Conservation (phyloP, 2,113 vertebrate species). For the Paracanthobrama guichenoti region DNA sequence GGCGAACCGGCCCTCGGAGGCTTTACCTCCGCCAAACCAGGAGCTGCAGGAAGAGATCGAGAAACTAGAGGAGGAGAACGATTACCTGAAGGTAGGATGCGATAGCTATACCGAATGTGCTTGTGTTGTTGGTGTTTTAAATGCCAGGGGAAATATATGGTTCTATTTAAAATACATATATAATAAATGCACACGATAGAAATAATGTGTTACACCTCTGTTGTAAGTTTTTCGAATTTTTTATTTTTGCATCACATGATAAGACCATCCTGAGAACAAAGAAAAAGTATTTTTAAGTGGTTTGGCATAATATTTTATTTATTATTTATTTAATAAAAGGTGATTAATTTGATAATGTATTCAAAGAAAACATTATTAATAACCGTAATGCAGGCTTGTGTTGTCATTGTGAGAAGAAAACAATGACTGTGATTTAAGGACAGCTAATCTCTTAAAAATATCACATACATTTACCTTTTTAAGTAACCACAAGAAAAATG, state of each 20-base stretch:
- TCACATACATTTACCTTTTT: no score
- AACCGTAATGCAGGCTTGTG: no score
- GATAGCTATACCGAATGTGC: no score
- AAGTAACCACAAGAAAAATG: no score
- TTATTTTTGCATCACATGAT: not conserved
- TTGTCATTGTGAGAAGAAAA: no score
- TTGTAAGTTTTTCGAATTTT: no score
- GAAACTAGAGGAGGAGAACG: slow-evolving; percentile 89
- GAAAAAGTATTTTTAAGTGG: not conserved
- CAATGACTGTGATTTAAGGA: no score
- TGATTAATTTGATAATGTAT: no score
- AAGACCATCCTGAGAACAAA: not conserved
- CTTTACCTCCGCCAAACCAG: slow-evolving; percentile 70
- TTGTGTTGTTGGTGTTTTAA: no score
- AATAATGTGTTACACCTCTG: not conserved
- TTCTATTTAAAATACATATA: not conserved
- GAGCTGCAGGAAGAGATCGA: slow-evolving; percentile 86
- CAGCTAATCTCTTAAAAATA: no score
- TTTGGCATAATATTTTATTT: not conserved
- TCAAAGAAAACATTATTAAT: no score
- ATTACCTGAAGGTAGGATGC: slow-evolving; percentile 86
- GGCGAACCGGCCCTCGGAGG: slow-evolving; percentile 49
- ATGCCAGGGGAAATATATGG: slow-evolving; percentile 17
- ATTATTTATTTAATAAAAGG: no score
- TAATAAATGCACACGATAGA: not conserved